These are phyloP conservation scores for Odontophorus gujanensis DNA, from an alignment of 2,113 vertebrate genomes.

Conservation along the genomic window DNA sequence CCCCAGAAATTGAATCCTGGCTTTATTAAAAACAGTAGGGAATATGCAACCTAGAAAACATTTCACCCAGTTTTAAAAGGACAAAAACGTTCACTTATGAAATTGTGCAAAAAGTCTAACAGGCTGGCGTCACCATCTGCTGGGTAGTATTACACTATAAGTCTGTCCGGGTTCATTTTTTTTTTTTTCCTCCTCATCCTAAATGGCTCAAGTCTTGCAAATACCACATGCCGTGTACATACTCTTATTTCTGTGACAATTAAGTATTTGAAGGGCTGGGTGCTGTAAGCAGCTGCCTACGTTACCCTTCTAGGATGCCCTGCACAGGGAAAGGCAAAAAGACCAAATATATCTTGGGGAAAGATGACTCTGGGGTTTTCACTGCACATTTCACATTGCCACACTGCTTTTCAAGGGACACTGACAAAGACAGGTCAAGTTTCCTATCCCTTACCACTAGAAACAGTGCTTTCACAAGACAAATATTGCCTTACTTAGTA, in stretches of 20 bases:
- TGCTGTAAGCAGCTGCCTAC: neutral
- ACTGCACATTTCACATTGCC: neutral
- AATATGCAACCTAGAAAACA: neutral
- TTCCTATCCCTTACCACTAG: neutral
- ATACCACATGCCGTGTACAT: neutral
- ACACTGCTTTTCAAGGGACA: rapidly evolving
- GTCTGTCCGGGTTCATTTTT: neutral
- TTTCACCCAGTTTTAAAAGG: neutral
- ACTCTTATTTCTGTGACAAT: neutral
- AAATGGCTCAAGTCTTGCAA: neutral
- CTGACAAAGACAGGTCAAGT: neutral
- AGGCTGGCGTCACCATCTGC: neutral
- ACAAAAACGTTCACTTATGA: neutral
- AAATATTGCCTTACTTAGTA: neutral
- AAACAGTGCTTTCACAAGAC: neutral
- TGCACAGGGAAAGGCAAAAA: neutral
- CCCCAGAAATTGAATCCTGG: neutral
- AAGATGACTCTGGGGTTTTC: neutral
- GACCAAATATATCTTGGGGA: neutral
- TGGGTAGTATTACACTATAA: neutral
- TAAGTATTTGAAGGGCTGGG: neutral
- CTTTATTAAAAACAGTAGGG: neutral
- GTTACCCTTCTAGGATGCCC: neutral
- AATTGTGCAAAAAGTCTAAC: neutral
- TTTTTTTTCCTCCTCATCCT: neutral